Evolutionary conservation across 2,113 vertebrate genomes (phyloP), one percentile per base, ranked within the genome.

Genomic region (Cebidichthys violaceus): DNA sequence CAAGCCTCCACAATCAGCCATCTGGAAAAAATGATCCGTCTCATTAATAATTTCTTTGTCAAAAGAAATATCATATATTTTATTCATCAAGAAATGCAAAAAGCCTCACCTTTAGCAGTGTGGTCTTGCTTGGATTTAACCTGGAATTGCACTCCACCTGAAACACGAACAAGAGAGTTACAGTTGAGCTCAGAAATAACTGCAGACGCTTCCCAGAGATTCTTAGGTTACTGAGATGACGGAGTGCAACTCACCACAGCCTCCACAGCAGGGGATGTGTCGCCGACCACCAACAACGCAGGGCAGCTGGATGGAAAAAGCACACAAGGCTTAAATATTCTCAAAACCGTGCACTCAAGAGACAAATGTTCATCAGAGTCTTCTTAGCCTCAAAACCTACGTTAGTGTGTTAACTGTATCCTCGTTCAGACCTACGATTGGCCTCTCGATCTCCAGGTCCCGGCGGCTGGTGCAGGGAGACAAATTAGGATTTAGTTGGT

Each of bases 91-190:
- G 22, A 74, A 17, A 2, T 22, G 6, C 20, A 37, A 0, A 66
- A 60, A 52, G 1, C 31, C 37, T 95, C 82, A 96, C 98, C 98
- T 99, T 99, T 71, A 99, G 91, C 62, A 99, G 94, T 41, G 97
- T 99, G 75, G 97, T 98, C 93, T 97, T 98, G 83, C 96, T 95
- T 45, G 98, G 98, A 90, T 98, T 97, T 94, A 99, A 96, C 89
- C 97, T 97, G 83, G 98, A 97, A 92, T 99, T 99, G 89, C 98
- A 99, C 95, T 99, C 98, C 90, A 99, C 98, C 98, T 99, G 81
- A 85, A 96, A 90, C 59, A 84, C 20, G 7, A 76, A 69, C 20
- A 6, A 79, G 11, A 62, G 2, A 18, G 1, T 75, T 57, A 57
- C 17, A 13, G 17, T 1, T n/a, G 37, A 57, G 50, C 27, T 70